Conservation (phyloP, 2,797 vertebrate genomes). For the Poecile montanus region DNA sequence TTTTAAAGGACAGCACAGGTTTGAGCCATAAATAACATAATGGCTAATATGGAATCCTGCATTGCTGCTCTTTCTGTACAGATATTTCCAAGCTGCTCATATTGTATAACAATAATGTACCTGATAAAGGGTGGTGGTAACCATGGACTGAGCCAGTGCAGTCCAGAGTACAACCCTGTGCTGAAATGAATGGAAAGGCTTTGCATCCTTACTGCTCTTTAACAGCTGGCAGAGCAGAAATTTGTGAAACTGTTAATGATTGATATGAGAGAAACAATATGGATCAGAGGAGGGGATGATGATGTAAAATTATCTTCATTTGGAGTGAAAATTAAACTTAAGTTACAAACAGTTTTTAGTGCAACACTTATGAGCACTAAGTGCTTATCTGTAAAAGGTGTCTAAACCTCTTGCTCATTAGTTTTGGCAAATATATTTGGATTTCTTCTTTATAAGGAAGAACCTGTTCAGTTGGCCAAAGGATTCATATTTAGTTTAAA, state of each 20-base stretch:
- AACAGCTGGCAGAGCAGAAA: not conserved
- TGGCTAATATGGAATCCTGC: not conserved
- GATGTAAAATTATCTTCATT: not conserved
- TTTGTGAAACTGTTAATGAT: not conserved
- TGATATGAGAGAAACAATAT: not conserved
- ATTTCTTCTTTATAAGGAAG: not conserved
- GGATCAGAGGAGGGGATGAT: not conserved
- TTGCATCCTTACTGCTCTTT: not conserved
- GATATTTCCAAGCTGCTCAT: not conserved
- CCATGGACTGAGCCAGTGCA: not conserved
- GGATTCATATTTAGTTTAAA: not conserved
- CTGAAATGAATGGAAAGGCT: not conserved
- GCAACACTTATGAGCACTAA: not conserved
- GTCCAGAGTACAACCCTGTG: not conserved
- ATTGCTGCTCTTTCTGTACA: not conserved
- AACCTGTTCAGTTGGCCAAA: not conserved
- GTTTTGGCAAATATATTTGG: not conserved
- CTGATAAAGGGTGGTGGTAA: not conserved
- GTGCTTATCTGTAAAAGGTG: not conserved
- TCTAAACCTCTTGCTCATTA: not conserved
- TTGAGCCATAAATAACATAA: not conserved
- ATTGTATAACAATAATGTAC: not conserved
- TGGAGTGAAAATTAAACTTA: not conserved
- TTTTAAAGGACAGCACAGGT: not conserved
- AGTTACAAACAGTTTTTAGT: not conserved